These are phyloP conservation scores for Heliornis fulica DNA, from an alignment of 2,113 vertebrate genomes.

Conservation along the genomic window DNA sequence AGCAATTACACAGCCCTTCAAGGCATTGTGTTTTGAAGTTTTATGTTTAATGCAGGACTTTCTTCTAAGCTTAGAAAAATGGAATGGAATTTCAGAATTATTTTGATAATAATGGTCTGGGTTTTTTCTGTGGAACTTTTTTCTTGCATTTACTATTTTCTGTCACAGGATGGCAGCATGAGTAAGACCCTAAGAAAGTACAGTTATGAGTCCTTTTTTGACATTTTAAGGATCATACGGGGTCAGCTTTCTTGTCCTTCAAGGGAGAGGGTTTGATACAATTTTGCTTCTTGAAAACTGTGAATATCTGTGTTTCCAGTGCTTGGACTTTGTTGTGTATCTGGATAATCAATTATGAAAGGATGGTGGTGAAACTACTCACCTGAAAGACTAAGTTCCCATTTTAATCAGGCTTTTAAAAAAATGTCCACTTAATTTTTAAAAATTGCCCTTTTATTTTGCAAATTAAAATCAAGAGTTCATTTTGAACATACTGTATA, in stretches of 20 bases:
- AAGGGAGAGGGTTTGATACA: not conserved
- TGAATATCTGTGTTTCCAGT: not conserved
- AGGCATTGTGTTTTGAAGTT: not conserved
- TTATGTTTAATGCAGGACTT: not conserved
- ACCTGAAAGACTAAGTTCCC: not conserved
- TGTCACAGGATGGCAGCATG: constrained; percentile 83
- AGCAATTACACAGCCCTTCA: constrained; percentile 16
- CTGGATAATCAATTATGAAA: not conserved
- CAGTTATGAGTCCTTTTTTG: not conserved
- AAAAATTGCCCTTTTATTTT: not conserved
- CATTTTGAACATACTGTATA: not conserved
- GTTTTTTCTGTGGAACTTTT: not conserved
- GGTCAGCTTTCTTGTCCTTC: not conserved
- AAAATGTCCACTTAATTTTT: not conserved
- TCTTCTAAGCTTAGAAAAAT: not conserved
- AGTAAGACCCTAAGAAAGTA: constrained; percentile 65
- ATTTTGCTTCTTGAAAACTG: not conserved
- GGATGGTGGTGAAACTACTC: not conserved
- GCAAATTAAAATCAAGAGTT: not conserved
- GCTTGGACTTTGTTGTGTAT: not conserved
- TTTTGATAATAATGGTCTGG: not conserved
- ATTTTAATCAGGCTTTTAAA: not conserved
- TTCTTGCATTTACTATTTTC: constrained; percentile 66
- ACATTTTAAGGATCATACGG: not conserved
- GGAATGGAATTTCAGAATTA: not conserved